phyloP scores from a whole-genome alignment of 2,888 invertebrate genomes.

The Anoplius nigerrimus region DNA sequence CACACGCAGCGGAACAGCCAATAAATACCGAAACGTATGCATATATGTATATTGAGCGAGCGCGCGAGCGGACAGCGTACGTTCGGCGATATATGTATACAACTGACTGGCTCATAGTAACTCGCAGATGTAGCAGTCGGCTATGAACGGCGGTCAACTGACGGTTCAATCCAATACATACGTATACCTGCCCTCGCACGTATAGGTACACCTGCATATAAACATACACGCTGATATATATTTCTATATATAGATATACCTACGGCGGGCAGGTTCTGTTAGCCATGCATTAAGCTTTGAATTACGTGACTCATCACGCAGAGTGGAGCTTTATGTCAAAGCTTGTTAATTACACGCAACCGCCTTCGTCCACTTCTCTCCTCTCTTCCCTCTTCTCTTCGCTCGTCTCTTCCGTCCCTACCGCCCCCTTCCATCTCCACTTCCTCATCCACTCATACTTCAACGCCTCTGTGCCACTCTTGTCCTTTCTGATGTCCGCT shows the following conservation, averaged over 20 bases:
- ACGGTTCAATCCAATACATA: slow-evolving; percentile 48
- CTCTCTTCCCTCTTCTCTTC: too few relatives aligned
- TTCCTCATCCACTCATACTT: too few relatives aligned
- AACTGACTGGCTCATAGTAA: neutral
- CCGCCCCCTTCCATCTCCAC: too few relatives aligned
- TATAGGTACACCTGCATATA: too few relatives aligned
- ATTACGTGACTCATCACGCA: slow-evolving; percentile 72
- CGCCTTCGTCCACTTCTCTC: too few relatives aligned
- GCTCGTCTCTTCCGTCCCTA: too few relatives aligned
- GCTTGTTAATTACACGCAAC: slow-evolving; percentile 60
- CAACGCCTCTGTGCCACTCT: too few relatives aligned
- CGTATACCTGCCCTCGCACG: slow-evolving; percentile 53
- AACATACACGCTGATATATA: too few relatives aligned
- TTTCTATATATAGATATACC: too few relatives aligned
- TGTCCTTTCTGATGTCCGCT: too few relatives aligned
- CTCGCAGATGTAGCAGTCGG: slow-evolving; percentile 6
- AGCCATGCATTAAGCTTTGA: slow-evolving; percentile 64
- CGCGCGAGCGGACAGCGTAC: slow-evolving; percentile 1
- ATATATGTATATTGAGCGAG: slow-evolving; percentile 36
- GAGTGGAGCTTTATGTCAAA: slow-evolving; percentile 65
- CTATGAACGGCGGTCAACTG: slow-evolving; percentile 37
- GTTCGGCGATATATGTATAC: neutral
- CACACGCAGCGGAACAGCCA: slow-evolving; percentile 22
- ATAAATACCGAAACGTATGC: slow-evolving; percentile 38
- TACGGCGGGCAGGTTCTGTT: too few relatives aligned